Conservation (phyloP, 2,797 vertebrate genomes). For the Gouania willdenowi region DNA sequence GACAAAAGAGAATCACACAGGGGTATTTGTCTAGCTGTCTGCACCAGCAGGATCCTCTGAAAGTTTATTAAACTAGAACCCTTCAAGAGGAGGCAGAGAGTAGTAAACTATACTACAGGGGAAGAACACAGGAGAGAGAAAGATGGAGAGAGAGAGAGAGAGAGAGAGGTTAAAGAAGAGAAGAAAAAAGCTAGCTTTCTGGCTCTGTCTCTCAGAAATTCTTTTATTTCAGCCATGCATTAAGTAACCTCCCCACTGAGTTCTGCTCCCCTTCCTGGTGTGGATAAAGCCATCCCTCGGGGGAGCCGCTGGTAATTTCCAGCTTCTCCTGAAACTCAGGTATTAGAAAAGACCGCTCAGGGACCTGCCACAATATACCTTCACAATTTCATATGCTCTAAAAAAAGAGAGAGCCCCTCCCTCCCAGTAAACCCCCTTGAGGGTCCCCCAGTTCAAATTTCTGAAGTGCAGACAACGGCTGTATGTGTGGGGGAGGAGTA, state of each 20-base stretch:
- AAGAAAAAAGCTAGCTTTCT: slow-evolving; percentile 79
- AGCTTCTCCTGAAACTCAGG: slow-evolving; percentile 99
- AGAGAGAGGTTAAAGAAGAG: slow-evolving; percentile 13
- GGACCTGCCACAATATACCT: slow-evolving; percentile 99
- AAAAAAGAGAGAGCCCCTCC: slow-evolving; percentile 68
- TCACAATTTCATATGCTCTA: slow-evolving; percentile 98
- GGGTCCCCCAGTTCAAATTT: slow-evolving; percentile 99
- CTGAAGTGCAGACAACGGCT: slow-evolving; percentile 99
- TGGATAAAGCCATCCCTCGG: slow-evolving; percentile 98
- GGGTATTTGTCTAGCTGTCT: slow-evolving; percentile 81
- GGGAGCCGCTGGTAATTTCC: slow-evolving; percentile 93
- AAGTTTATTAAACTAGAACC: slow-evolving; percentile 93
- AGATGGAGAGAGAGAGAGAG: slow-evolving; percentile 20
- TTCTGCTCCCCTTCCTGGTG: slow-evolving; percentile 99
- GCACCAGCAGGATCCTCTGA: slow-evolving; percentile 88
- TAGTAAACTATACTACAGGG: slow-evolving; percentile 91
- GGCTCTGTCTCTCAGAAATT: slow-evolving; percentile 94
- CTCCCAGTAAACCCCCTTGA: slow-evolving; percentile 87
- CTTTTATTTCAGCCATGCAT: slow-evolving; percentile 99
- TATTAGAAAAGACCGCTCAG: slow-evolving; percentile 99
- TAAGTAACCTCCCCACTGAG: slow-evolving; percentile 98
- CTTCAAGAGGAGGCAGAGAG: slow-evolving; percentile 83
- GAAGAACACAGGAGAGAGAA: slow-evolving; percentile 64
- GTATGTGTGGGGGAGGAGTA: slow-evolving; percentile 85
- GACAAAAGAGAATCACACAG: slow-evolving; percentile 78